These are phyloP conservation scores for Gadopsis bispinosus DNA, from an alignment of 2,797 vertebrate species.

Conservation along the genomic window DNA sequence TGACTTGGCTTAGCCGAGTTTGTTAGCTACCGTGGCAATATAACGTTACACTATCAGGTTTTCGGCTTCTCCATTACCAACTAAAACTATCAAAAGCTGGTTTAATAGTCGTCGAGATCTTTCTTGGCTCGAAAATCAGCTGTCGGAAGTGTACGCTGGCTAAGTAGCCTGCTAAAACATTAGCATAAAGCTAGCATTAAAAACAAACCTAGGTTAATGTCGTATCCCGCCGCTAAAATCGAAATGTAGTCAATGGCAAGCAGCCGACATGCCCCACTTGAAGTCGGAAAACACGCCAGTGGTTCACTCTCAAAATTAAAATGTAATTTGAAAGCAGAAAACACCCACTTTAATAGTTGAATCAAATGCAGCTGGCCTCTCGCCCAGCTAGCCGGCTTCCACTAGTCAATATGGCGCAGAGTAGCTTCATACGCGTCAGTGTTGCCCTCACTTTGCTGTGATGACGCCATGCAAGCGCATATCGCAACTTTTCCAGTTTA, in stretches of 20 bases:
- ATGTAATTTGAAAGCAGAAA: not conserved
- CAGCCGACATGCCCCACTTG: fast-evolving
- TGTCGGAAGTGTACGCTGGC: not conserved
- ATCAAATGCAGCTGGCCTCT: constrained; percentile 8
- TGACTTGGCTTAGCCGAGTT: not conserved
- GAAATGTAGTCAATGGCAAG: fast-evolving
- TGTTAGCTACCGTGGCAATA: not conserved
- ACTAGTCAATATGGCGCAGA: constrained; percentile 55
- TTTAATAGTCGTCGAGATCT: fast-evolving
- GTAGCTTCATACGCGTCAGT: constrained; percentile 37
- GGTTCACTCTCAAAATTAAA: fast-evolving
- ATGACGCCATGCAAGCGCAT: not conserved
- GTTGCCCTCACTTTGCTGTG: constrained; percentile 40
- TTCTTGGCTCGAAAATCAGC: not conserved
- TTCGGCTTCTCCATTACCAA: fast-evolving
- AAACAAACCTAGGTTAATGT: constrained; percentile 13
- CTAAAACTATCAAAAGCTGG: not conserved
- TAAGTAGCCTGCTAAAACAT: constrained; percentile 20
- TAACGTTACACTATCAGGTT: too few species aligned
- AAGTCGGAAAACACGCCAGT: fast-evolving
- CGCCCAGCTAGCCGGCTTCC: constrained; percentile 49
- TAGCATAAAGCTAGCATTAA: constrained; percentile 38
- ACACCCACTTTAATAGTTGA: constrained; percentile 59
- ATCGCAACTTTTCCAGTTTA: not conserved
- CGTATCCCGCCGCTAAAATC: not conserved